Conservation (phyloP, 2,113 vertebrate species). For the Lepus timidus region DNA sequence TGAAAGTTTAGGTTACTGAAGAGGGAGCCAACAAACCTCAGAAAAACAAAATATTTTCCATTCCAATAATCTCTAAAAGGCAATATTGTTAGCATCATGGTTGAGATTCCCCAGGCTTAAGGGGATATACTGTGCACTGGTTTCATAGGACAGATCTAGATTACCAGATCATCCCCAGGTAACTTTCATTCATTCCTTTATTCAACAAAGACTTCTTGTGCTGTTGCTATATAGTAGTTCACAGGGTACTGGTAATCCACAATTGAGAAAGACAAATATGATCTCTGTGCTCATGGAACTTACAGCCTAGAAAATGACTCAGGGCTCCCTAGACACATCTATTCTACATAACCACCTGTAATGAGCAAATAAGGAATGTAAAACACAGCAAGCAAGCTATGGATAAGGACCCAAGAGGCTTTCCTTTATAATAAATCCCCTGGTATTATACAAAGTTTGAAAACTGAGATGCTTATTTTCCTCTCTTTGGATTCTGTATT, state of each 20-base stretch:
- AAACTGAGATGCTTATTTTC: background rate
- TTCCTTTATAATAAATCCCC: background rate
- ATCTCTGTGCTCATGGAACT: background rate
- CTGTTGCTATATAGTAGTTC: background rate
- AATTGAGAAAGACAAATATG: background rate
- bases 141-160: background rate
- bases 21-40: background rate
- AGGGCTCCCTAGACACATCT: background rate
- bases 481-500: background rate
- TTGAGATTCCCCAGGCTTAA: background rate
- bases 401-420: background rate
- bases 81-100: background rate
- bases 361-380: background rate
- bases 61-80: constrained; percentile 3
- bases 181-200: constrained; percentile 28
- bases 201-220: constrained; percentile 6
- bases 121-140: background rate
- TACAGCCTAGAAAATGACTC: background rate
- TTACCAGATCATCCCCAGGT: background rate
- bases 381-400: background rate
- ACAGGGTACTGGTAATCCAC: background rate
- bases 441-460: background rate
- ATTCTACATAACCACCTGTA: background rate
- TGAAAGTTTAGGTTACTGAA: background rate
- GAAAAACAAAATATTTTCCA: background rate